These are phyloP conservation scores for Mythimna ferrago DNA, from an alignment of 2,888 invertebrate genomes.

Conservation along the genomic window DNA sequence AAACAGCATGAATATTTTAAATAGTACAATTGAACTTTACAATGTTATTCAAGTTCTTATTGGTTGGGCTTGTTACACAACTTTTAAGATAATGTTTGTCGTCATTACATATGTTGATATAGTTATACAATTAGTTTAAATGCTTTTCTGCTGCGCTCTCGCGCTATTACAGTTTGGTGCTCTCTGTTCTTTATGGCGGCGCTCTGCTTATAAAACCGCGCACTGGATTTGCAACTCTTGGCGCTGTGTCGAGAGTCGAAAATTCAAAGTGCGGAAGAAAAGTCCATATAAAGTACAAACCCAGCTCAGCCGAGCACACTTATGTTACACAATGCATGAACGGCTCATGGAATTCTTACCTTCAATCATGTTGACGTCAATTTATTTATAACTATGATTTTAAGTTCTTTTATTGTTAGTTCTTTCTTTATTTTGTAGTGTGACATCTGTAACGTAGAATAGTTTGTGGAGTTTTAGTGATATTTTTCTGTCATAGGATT, in stretches of 20 bases:
- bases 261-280: background rate
- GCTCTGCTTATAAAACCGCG: no score
- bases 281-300: background rate
- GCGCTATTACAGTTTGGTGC: background rate
- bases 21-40: constrained; percentile 17
- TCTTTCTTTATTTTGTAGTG: constrained; percentile 40
- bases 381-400: constrained; percentile 58
- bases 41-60: constrained; percentile 3
- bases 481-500: constrained; percentile 36
- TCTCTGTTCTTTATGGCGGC: background rate
- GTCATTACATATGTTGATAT: constrained; percentile 10
- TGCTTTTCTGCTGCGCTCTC: background rate
- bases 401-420: constrained; percentile 42
- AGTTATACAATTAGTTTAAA: background rate
- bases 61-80: background rate
- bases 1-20: constrained; percentile 29
- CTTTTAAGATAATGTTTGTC: background rate
- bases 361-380: constrained; percentile 55
- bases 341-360: constrained; percentile 11
- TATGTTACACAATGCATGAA: constrained; percentile 20
- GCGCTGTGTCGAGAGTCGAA: background rate
- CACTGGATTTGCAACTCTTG: background rate
- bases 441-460: constrained; percentile 33
- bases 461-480: constrained; percentile 32
- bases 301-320: background rate